These are phyloP conservation scores for Onychostoma macrolepis DNA, from an alignment of 2,113 vertebrate species.

Conservation along the genomic window DNA sequence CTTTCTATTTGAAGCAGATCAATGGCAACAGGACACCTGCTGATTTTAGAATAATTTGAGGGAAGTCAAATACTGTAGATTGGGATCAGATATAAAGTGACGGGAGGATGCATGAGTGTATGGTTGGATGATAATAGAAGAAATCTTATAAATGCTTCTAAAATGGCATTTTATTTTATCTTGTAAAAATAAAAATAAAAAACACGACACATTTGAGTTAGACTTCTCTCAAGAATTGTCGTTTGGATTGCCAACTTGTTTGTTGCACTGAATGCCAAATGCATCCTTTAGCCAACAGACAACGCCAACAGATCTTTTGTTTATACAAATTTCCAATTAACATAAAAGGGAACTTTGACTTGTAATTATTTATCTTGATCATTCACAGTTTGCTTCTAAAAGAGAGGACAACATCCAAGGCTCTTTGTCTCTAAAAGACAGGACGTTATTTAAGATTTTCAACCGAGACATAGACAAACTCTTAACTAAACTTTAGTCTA, in stretches of 20 bases:
- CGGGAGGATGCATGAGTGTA: not conserved
- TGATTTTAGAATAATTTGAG: constrained; percentile 19
- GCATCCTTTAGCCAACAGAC: not conserved
- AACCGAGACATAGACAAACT: not conserved
- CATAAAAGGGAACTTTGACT: not conserved
- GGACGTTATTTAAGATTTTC: not conserved
- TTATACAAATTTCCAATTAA: not conserved
- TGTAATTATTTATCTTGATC: not conserved
- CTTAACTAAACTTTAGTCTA: too few species aligned
- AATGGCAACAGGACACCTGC: constrained; percentile 20
- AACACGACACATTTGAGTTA: not conserved
- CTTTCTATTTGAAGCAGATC: not conserved
- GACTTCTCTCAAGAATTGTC: not conserved
- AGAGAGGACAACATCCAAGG: not conserved
- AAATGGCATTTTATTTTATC: too few species aligned
- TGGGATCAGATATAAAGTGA: not conserved
- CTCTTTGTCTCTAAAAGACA: not conserved
- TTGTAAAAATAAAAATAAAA: too few species aligned
- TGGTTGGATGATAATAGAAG: constrained; percentile 1
- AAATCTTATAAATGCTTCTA: not conserved
- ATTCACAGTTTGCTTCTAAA: not conserved
- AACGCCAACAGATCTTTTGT: not conserved
- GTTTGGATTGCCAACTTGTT: not conserved
- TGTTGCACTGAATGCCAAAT: not conserved
- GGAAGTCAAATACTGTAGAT: not conserved